Evolutionary conservation across 1,140 invertebrate genomes (phyloP).

Genomic region (Diabrotica virgifera): DNA sequence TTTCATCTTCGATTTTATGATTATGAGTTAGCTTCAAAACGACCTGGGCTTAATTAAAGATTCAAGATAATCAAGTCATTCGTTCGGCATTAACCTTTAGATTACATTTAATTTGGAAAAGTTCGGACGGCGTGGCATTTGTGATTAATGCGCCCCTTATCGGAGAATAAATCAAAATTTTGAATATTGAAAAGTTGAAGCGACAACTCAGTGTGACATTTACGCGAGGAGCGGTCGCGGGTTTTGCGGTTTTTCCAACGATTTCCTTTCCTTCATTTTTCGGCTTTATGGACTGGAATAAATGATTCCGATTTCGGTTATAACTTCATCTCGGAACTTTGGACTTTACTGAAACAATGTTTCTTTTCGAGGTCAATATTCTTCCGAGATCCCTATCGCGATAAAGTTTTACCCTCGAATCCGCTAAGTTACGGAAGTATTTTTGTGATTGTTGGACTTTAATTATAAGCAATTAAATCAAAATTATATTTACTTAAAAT

Average conservation of each 20-base stretch:
- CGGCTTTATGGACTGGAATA: not conserved
- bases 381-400: too few species aligned
- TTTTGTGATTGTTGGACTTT: too few species aligned
- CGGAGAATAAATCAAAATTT: slow-evolving; percentile 2
- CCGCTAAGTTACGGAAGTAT: too few species aligned
- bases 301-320: not conserved
- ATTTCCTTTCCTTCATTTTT: not conserved
- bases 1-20: slow-evolving; percentile 16
- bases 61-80: slow-evolving; percentile 13
- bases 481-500: too few species aligned
- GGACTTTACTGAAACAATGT: too few species aligned
- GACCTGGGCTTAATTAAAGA: slow-evolving; percentile 11
- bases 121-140: not conserved
- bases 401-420: too few species aligned
- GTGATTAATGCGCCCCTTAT: not conserved
- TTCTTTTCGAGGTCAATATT: too few species aligned
- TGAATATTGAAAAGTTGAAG: slow-evolving; percentile 3
- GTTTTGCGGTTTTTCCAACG: not conserved
- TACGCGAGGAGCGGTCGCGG: not conserved
- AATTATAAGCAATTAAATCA: too few species aligned
- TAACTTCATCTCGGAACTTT: too few species aligned
- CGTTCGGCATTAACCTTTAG: slow-evolving; percentile 1
- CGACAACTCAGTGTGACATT: slow-evolving; percentile 1
- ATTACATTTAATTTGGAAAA: slow-evolving; percentile 17
- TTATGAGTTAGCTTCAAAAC: slow-evolving; percentile 10